A percentile compares a stretch with the other conserved stretches of the same genome.
Evolutionary conservation across 2,113 vertebrate species (phyloP).

Genomic region (Rhagologus leucostigma): DNA sequence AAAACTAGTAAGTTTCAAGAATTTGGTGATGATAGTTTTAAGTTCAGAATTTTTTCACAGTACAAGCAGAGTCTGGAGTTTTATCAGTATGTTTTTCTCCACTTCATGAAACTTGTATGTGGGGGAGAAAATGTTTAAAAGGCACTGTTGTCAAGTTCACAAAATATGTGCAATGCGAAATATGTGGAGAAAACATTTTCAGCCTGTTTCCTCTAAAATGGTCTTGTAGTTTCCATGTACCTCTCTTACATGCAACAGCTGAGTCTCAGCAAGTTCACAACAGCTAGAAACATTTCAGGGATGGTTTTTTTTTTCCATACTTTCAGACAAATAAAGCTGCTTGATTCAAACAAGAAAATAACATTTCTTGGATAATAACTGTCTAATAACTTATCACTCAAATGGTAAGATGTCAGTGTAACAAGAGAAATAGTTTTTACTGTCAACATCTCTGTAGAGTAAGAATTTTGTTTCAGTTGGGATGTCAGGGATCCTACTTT

Average conservation of each 20-base stretch:
- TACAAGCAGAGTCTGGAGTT: not conserved
- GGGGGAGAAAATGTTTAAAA: not conserved
- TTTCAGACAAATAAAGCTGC: not conserved
- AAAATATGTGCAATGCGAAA: not conserved
- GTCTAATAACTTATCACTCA: not conserved
- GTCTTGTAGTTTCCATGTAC: not conserved
- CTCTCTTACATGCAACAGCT: not conserved
- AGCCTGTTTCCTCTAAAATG: not conserved
- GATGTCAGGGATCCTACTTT: not conserved
- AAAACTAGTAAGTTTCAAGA: not conserved
- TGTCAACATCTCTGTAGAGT: not conserved
- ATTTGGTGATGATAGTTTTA: not conserved
- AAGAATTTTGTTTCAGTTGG: not conserved
- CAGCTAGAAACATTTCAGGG: not conserved
- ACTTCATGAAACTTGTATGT: not conserved
- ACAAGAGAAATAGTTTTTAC: not conserved
- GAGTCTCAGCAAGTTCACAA: not conserved
- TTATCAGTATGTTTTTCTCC: not conserved
- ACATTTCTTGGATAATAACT: not conserved
- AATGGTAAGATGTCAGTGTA: not conserved
- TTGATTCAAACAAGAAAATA: not conserved
- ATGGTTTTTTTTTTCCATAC: rapidly evolving
- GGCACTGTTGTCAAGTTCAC: not conserved
- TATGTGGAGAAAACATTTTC: not conserved
- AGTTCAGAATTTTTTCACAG: not conserved